These are phyloP conservation scores for Laticauda laticaudata DNA, from an alignment of 2,113 vertebrate species.

Conservation along the genomic window DNA sequence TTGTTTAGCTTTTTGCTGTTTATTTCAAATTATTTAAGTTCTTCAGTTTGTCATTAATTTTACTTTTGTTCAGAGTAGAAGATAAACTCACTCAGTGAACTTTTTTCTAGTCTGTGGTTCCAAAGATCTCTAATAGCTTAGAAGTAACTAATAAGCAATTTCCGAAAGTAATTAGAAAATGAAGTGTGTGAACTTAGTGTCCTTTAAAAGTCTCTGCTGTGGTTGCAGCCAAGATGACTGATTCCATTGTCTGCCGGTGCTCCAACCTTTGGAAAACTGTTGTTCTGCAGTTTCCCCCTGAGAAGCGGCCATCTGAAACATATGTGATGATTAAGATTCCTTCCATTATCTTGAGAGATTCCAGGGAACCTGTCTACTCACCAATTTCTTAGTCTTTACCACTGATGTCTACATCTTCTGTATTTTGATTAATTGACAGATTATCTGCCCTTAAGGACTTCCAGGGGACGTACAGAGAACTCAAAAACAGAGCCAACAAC, in stretches of 20 bases:
- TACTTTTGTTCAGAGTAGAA: background rate
- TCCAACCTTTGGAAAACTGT: background rate
- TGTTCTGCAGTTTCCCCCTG: background rate
- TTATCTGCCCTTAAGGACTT: too few relatives aligned
- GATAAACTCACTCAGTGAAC: background rate
- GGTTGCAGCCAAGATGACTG: background rate
- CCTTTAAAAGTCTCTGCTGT: background rate
- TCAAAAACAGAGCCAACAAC: background rate
- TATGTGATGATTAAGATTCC: background rate
- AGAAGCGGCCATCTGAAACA: background rate
- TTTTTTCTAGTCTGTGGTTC: background rate
- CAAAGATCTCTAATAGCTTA: background rate
- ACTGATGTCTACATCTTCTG: background rate
- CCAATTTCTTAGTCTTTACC: background rate
- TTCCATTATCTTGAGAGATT: background rate
- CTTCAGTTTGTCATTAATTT: background rate
- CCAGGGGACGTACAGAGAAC: too few relatives aligned
- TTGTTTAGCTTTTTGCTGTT: background rate
- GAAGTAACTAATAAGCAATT: background rate
- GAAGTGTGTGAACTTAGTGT: background rate
- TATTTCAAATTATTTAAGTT: background rate
- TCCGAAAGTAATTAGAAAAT: background rate
- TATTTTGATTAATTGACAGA: background rate
- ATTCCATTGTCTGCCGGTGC: background rate
- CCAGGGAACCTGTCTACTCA: background rate